phyloP scores from a whole-genome alignment of 2,113 vertebrate genomes.

The Arothron firmamentum region DNA sequence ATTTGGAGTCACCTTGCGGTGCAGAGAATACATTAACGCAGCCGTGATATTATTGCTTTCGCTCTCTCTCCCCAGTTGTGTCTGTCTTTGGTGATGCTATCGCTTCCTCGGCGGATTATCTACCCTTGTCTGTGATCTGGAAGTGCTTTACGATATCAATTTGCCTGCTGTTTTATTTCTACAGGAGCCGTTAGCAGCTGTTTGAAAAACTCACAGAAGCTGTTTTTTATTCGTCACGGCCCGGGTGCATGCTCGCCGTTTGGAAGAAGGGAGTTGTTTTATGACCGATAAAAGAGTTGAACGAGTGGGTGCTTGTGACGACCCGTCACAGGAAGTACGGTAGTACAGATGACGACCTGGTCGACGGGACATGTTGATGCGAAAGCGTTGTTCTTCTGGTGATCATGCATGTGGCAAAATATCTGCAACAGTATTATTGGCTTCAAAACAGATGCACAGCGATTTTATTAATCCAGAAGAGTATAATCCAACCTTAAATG shows the following conservation, averaged over 20 bases:
- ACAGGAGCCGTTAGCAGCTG: conserved; percentile 44
- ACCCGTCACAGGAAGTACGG: conserved; percentile 9
- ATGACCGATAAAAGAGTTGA: conserved; percentile 23
- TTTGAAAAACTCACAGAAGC: conserved; percentile 36
- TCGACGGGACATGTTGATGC: too few relatives aligned
- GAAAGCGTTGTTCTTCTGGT: not conserved
- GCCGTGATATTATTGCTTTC: too few relatives aligned
- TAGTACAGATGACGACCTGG: not conserved
- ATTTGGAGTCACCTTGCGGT: too few relatives aligned
- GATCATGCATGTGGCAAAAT: not conserved
- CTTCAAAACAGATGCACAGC: too few relatives aligned
- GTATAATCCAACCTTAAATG: too few relatives aligned
- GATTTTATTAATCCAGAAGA: too few relatives aligned
- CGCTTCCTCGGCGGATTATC: not conserved
- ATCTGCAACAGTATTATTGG: not conserved
- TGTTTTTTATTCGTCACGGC: conserved; percentile 37
- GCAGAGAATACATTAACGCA: too few relatives aligned
- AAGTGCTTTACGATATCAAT: conserved; percentile 44
- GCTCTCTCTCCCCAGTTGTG: too few relatives aligned
- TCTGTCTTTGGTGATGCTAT: too few relatives aligned
- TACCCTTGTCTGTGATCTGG: conserved; percentile 35
- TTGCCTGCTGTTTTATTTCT: conserved; percentile 52
- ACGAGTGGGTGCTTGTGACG: not conserved
- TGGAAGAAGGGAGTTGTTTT: conserved; percentile 25
- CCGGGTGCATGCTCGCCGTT: conserved; percentile 30